phyloP scores from a whole-genome alignment of 2,888 invertebrate genomes.

The Meiosimyza platycephala region DNA sequence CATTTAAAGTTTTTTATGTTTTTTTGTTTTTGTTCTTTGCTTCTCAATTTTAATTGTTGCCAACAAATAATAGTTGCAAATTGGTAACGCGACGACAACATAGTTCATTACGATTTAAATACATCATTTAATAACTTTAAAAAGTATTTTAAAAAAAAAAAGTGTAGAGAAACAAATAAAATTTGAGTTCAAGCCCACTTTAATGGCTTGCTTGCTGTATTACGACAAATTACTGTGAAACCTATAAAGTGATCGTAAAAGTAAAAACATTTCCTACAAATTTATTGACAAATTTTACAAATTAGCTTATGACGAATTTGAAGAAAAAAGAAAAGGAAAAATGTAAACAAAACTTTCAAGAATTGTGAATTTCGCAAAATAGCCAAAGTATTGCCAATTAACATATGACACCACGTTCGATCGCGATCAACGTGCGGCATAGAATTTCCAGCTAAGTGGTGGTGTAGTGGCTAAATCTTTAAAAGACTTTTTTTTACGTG shows the following conservation, averaged over 20 bases:
- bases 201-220: background rate
- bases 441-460: too few species aligned
- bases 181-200: background rate
- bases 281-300: background rate
- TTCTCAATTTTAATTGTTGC: slow-evolving; percentile 24
- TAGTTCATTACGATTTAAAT: slow-evolving; percentile 4
- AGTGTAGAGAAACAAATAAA: background rate
- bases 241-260: background rate
- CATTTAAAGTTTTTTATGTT: background rate
- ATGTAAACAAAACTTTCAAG: too few species aligned
- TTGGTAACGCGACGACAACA: slow-evolving; percentile 27
- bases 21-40: background rate
- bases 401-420: background rate
- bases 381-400: slow-evolving; percentile 11
- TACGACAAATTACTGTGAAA: too few species aligned
- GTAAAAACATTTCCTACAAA: background rate
- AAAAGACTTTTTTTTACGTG: too few species aligned
- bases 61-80: slow-evolving; percentile 16
- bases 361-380: background rate
- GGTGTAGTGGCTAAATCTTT: too few species aligned
- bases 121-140: too few species aligned
- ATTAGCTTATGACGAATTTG: background rate
- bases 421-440: background rate
- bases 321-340: background rate
- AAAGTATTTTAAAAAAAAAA: background rate